A percentile compares a stretch with the other conserved stretches of the same genome.
Evolutionary conservation across 2,888 invertebrate species (phyloP).

Genomic region (Lycophotia porphyrea): DNA sequence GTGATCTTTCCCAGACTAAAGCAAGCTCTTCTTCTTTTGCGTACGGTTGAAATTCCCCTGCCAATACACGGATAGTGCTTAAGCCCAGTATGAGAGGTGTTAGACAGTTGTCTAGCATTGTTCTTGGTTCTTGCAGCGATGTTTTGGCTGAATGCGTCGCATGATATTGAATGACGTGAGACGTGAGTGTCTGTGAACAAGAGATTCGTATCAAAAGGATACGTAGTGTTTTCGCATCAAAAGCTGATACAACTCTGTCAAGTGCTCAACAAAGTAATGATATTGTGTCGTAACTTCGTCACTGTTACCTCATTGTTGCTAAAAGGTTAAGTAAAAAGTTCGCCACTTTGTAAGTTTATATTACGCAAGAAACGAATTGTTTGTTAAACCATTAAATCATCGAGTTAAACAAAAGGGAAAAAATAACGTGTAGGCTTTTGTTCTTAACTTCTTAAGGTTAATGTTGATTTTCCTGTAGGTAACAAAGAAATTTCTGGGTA

Average conservation of each 20-base stretch:
- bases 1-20: slow-evolving; percentile 37
- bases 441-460: not conserved
- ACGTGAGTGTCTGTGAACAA: slow-evolving; percentile 63
- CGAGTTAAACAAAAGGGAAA: slow-evolving; percentile 14
- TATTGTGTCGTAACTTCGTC: slow-evolving; percentile 2
- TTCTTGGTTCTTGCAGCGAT: slow-evolving; percentile 68
- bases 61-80: slow-evolving; percentile 52
- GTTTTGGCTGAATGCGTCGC: slow-evolving; percentile 72
- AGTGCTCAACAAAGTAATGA: slow-evolving; percentile 57
- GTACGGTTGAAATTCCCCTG: slow-evolving; percentile 61
- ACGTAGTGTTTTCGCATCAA: slow-evolving; percentile 50
- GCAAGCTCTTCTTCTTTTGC: slow-evolving; percentile 47
- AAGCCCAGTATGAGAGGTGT: slow-evolving; percentile 69
- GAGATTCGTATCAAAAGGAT: slow-evolving; percentile 63
- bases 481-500: not conserved
- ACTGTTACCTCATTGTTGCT: slow-evolving; percentile 25
- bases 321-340: slow-evolving; percentile 28
- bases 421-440: slow-evolving; percentile 4
- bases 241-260: slow-evolving; percentile 47
- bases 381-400: slow-evolving; percentile 33
- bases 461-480: slow-evolving; percentile 19
- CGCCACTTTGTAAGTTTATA: slow-evolving; percentile 16
- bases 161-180: slow-evolving; percentile 66
- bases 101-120: slow-evolving; percentile 75
- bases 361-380: slow-evolving; percentile 26